Evolutionary conservation across 2,888 invertebrate genomes (phyloP).

Genomic region (Lasiommata megera): DNA sequence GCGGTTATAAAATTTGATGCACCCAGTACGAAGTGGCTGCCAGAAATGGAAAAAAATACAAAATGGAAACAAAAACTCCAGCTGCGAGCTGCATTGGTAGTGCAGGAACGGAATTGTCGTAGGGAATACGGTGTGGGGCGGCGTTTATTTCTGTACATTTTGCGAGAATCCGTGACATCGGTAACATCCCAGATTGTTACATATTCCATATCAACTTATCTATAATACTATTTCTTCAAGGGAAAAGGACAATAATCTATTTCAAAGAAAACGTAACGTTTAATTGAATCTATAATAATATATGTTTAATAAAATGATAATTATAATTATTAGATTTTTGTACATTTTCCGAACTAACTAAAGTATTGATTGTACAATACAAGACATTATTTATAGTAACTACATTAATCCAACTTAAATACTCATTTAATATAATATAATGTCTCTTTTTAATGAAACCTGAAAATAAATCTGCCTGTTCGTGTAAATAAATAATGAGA

Average conservation of each 20-base stretch:
- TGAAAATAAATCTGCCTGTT: too few relatives aligned
- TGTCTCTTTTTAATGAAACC: too few relatives aligned
- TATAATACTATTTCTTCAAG: neutral
- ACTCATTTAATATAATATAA: too few relatives aligned
- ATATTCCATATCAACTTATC: neutral
- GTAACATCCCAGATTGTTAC: conserved; percentile 33
- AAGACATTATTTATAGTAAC: too few relatives aligned
- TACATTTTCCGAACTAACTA: too few relatives aligned
- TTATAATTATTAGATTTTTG: too few relatives aligned
- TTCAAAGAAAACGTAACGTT: too few relatives aligned
- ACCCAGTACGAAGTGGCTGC: conserved; percentile 43
- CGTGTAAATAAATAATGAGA: neutral
- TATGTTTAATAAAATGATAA: too few relatives aligned
- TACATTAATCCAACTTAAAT: too few relatives aligned
- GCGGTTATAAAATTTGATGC: conserved; percentile 43
- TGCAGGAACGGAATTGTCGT: conserved; percentile 70
- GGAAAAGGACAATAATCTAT: too few relatives aligned
- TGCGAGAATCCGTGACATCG: conserved; percentile 65
- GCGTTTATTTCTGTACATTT: conserved; percentile 71
- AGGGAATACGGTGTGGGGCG: conserved; percentile 55
- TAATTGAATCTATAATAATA: too few relatives aligned
- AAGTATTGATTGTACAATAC: too few relatives aligned
- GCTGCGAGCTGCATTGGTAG: conserved; percentile 69
- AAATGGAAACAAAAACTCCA: conserved; percentile 63
- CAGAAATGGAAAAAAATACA: conserved; percentile 43